Conservation (phyloP, 2,113 vertebrate genomes). For the Megaceryle torquata region DNA sequence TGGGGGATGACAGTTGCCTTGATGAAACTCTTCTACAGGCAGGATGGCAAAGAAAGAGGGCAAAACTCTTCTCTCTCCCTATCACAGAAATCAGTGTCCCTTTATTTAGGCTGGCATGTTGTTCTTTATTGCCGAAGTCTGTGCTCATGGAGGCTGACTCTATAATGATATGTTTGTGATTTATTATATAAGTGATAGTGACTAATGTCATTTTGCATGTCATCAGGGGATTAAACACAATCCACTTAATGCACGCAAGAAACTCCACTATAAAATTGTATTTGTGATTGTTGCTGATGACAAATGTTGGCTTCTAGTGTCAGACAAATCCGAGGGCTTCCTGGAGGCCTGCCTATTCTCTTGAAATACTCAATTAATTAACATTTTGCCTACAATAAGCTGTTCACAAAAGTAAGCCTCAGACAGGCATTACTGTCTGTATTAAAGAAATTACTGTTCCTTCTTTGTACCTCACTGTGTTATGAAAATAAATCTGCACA, state of each 20-base stretch:
- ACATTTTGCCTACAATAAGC: constrained; percentile 20
- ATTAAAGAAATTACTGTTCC: neutral
- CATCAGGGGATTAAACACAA: constrained; percentile 19
- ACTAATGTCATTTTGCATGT: constrained; percentile 30
- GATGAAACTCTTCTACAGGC: neutral
- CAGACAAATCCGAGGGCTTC: neutral
- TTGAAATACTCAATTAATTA: constrained; percentile 32
- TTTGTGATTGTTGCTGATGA: neutral
- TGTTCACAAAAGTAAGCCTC: neutral
- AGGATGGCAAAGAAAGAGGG: neutral
- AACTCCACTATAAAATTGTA: neutral
- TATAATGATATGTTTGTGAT: neutral
- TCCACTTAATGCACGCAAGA: neutral
- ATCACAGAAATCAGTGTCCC: neutral
- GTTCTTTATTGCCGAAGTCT: neutral
- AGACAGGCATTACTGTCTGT: neutral
- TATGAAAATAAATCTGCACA: neutral
- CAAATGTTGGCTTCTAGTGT: neutral
- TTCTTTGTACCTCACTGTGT: neutral
- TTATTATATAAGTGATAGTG: constrained; percentile 7
- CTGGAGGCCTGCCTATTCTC: neutral
- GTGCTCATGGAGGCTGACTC: neutral
- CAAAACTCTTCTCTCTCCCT: neutral
- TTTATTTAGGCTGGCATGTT: neutral
- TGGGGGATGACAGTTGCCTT: neutral